Evolutionary conservation across 2,888 invertebrate species (phyloP), one percentile per base, ranked within the genome.

Genomic region (Beris chalybata): DNA sequence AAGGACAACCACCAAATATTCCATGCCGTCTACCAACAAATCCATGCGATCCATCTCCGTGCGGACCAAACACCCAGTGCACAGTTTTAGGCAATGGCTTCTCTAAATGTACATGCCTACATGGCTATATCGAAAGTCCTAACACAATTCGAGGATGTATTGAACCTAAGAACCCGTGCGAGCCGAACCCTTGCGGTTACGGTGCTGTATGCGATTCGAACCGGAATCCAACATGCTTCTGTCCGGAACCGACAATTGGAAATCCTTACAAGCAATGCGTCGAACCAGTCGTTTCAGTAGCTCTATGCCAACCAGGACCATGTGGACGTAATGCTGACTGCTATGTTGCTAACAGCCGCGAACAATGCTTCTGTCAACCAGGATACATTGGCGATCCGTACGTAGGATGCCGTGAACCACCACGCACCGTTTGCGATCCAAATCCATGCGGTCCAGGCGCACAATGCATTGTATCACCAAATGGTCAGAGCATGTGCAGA

Each of bases 61-160:
- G 94, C 76, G 94, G 94, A 12, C 92, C 92, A 7, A 94, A 93
- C 74, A 93, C 93, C 2, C 92, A 92, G 78, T 94, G 95, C 74
- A 84, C 89, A 1, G 83, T 91, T 58, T 81, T 92, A 61, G 82
- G 84, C 63, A 92, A 91, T 72, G 93, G 92, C 63, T 90, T 92
- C 76, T 88, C 93, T 0, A 92, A 93, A 81, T 95, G 95, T 75
- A 93, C 92, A 29, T 95, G 94, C 75, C 80, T 91, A 67, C 85
- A 88, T 54, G 93, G 92, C 15, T 93, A 87, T 77, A 85, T 92
- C 45, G 94, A 93, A 81, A 92, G 90, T 78, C 92, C 92, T 0
- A 93, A 94, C 74, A 94, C 94, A 0, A 88, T 94, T 50, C 84
- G 93, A 75, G 94, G 93, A 52, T 94, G 94, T 73, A 82, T 92